These are phyloP conservation scores for Thera britannica DNA, from an alignment of 2,888 invertebrate species.

Conservation along the genomic window DNA sequence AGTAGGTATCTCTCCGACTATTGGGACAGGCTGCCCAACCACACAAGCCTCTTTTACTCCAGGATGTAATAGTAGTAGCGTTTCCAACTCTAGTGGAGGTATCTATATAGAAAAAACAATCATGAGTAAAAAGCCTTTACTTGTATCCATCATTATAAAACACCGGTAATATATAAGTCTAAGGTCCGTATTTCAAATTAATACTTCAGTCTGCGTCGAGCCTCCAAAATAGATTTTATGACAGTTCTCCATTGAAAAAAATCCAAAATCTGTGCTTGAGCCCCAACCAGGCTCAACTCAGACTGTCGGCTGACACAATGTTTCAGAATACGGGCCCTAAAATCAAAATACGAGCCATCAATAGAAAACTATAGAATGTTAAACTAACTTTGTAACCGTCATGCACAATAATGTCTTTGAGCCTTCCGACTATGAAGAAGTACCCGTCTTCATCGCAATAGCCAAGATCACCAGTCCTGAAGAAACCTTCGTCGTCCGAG, in stretches of 20 bases:
- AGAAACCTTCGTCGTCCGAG: conserved; percentile 63
- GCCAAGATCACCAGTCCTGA: conserved; percentile 67
- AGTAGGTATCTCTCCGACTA: conserved; percentile 88
- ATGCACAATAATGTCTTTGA: conserved; percentile 63
- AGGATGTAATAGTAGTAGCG: conserved; percentile 88
- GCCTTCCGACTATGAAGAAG: conserved; percentile 63
- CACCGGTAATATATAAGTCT: no score
- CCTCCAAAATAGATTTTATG: no score
- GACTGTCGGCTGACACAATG: background rate
- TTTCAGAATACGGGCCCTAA: background rate
- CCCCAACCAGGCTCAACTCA: no score
- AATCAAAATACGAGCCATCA: background rate
- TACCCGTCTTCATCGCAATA: conserved; percentile 67
- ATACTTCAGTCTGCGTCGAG: no score
- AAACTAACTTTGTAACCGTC: conserved; percentile 59
- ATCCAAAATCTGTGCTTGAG: no score
- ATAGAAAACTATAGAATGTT: background rate
- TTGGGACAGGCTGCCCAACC: conserved; percentile 88
- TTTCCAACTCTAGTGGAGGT: conserved; percentile 94
- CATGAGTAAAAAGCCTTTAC: background rate
- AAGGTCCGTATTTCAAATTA: no score
- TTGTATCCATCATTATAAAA: no score
- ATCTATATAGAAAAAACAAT: conserved; percentile 63
- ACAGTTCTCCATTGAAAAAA: no score
- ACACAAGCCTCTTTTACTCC: conserved; percentile 91